These are phyloP conservation scores for Pygoscelis antarcticus DNA, from an alignment of 2,113 vertebrate species.

Conservation along the genomic window DNA sequence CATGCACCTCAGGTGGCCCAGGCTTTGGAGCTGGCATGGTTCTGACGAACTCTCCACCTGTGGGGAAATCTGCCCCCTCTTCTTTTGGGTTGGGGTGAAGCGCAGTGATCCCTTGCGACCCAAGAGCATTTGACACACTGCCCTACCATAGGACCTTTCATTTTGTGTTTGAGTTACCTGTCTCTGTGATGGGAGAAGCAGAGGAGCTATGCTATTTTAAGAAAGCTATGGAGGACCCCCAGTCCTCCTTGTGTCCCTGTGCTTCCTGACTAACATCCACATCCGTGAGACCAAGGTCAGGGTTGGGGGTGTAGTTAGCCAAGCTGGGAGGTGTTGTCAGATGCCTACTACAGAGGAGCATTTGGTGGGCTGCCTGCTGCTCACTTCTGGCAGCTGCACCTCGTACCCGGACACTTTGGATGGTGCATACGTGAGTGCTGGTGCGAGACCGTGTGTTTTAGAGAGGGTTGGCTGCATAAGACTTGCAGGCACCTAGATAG, in stretches of 20 bases:
- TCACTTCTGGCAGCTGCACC: neutral
- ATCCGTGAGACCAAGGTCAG: neutral
- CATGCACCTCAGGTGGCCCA: neutral
- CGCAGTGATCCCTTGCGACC: neutral
- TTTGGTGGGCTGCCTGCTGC: neutral
- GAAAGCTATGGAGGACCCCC: neutral
- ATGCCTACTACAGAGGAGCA: neutral
- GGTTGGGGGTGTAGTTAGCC: neutral
- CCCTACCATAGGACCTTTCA: neutral
- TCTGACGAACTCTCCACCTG: neutral
- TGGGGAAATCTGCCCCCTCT: neutral
- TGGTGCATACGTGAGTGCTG: neutral
- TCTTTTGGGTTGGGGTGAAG: neutral
- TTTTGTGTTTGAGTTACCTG: neutral
- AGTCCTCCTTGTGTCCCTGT: neutral
- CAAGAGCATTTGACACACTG: neutral
- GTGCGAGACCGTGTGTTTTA: neutral
- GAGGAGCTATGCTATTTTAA: neutral
- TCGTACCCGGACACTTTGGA: accelerated
- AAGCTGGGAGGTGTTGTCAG: neutral
- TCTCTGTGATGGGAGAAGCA: neutral
- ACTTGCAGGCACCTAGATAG: neutral
- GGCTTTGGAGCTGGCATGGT: neutral
- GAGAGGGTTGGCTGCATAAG: neutral
- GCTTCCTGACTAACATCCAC: neutral